Evolutionary conservation across 2,797 vertebrate genomes (phyloP), one percentile per base, ranked within the genome.

Genomic region (Xenopus petersii): DNA sequence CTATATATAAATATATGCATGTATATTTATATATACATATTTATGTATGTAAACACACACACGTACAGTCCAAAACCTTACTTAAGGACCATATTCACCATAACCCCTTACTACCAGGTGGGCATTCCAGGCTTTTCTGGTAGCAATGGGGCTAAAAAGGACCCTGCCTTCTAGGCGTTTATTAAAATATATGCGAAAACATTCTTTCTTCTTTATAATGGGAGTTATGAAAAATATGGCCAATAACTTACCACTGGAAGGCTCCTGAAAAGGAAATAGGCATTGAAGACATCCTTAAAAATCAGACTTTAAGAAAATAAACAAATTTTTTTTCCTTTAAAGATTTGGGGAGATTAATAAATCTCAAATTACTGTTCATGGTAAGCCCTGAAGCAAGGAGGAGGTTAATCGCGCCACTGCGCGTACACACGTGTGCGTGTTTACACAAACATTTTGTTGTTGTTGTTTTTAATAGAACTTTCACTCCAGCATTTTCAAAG

Each of bases 401-500:
- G 73, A 71, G 62, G 67, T 74, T 79, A 79, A 74, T 79, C 77
- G 71, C 77, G 71, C 61, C 71, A 60, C 63, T 74, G 77, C 71
- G 77, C 71, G 67, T 55, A 77, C 76, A 58, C 47, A 33, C 46
- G 73, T 61, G 36, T 60, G 89, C 67, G 77, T 79, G 71, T 79
- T 74, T 74, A 79, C 77, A 79, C 71, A 79, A 70, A 79, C 71
- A 73, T 51, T 73, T 77, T 70, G 26, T 70, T 56, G 36, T 69
- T 68, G 60, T 79, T 48, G 46, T 60, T 79, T 73, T 79, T 66
- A 67, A 74, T 79, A 79, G 71, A 88, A 77, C 84, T 90, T 74
- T 91, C 88, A 89, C 86, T 89, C 86, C 87, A 87, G 89, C 84
- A 91, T 90, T 87, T 79, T 90, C 89, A 88, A 88, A 91, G 66